Base-by-base conservation (phyloP, 1,140 invertebrate species). In the Euschistus heros region DNA sequence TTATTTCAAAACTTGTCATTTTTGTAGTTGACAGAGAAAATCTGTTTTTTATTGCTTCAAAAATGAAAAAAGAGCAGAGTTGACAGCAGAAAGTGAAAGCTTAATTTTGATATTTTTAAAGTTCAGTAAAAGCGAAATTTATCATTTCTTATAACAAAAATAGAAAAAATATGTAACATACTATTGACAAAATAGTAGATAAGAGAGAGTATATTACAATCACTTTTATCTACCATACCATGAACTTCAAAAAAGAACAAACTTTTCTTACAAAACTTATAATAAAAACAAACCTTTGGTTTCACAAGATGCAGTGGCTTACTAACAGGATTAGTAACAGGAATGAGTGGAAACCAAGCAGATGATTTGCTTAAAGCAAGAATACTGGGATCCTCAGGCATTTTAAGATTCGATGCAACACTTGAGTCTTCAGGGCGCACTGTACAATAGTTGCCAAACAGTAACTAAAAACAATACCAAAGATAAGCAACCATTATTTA, bases 311-410 rank as follows among this genome's bases (percentile, higher is more conserved):
- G 66, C 14, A 65, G 27, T 17, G 44, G 54, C 14, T 54, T 54
- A 33, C 54, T 62, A 20, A 52, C 18, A 67, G 66, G 66, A 42
- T 67, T 67, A 14, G 66, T 65, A 30, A 67, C 54, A 24, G 66
- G 66, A 14, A 67, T 42, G 17, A 52, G 55, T 5, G 66, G 66
- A 33, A 67, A 67, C 66, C 66, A 67, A 10, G 66, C 63, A 20
- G 63, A 22, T 15, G 44, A 20, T 54, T 67, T 67, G 59, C 63
- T 64, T 14, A 67, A 17, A 52, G 63, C 57, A 10, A 67, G 24
- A 26, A 57, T 52, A 24, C 61, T 61, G 20, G 66, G 54, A 50
- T 65, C 63, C 17, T 67, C 66, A n/a, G n/a, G 30, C n/a, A 46
- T 52, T 62, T 67, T 67, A 10, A 62, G n/a, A 20, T n/a, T 55